Percentiles rank a stretch among this genome's conserved stretches.
These are phyloP conservation scores for Trogon surrucura DNA, from an alignment of 2,113 vertebrate species.

Conservation along the genomic window DNA sequence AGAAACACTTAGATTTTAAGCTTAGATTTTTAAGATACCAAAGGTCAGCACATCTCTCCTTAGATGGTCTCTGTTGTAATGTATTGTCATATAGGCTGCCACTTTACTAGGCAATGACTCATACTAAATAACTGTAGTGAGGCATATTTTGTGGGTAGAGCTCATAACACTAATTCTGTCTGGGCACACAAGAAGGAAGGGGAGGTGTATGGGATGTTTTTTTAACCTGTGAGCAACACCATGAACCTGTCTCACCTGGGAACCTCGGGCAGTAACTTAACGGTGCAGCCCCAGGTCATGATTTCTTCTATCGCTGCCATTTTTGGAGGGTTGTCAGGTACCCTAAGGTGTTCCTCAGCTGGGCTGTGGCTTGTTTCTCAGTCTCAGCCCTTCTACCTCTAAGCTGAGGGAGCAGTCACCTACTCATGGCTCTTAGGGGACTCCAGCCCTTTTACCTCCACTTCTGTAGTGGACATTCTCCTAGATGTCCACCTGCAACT, in stretches of 20 bases:
- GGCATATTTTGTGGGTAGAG: not conserved
- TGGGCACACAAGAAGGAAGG: slow-evolving; percentile 21
- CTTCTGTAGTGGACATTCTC: not conserved
- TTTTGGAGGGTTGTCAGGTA: not conserved
- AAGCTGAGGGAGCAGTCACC: rapidly evolving
- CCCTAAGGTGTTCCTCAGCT: not conserved
- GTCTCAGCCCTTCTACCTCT: not conserved
- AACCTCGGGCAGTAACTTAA: not conserved
- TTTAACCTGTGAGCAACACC: not conserved
- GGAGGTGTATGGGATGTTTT: not conserved
- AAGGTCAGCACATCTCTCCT: not conserved
- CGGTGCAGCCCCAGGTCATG: not conserved
- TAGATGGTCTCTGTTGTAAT: not conserved
- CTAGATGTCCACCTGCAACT: not conserved
- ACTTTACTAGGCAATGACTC: not conserved
- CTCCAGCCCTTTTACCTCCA: not conserved
- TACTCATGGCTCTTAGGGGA: not conserved
- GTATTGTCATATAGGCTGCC: not conserved
- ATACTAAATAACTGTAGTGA: not conserved
- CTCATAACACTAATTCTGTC: not conserved
- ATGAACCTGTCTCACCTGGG: not conserved
- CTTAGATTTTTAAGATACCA: not conserved
- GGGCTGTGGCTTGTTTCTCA: not conserved
- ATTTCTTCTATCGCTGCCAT: not conserved
- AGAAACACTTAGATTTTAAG: not conserved